A percentile compares a stretch with the other conserved stretches of the same genome.
Evolutionary conservation across 30 jellyfish, hydroid and myxozoan genomes (phyloP).

Genomic region (Turritopsis rubra): DNA sequence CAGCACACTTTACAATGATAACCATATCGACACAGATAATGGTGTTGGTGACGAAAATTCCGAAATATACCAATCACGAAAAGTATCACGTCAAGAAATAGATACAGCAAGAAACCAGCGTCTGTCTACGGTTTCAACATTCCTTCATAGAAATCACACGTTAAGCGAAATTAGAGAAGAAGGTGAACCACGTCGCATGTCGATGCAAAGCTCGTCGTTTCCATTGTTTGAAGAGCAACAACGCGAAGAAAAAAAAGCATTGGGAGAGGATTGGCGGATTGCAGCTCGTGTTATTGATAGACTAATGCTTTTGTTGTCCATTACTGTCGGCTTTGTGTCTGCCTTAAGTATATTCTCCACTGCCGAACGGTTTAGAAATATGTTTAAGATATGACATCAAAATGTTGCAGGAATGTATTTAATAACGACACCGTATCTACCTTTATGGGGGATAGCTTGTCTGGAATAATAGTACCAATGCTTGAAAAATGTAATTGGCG

Average conservation of each 20-base stretch:
- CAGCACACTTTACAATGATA: background rate
- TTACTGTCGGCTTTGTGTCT: slow-evolving; percentile 63
- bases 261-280: slow-evolving; percentile 74
- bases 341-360: slow-evolving; percentile 72
- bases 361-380: slow-evolving; percentile 56
- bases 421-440: background rate
- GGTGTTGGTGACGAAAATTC: background rate
- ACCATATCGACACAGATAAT: background rate
- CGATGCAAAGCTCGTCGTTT: slow-evolving; percentile 6
- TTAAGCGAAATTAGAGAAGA: background rate
- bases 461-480: background rate
- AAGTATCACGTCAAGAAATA: background rate
- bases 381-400: slow-evolving; percentile 36
- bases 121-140: background rate
- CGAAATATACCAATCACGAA: slow-evolving; percentile 1
- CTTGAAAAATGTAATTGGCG: too few relatives aligned
- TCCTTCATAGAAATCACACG: background rate
- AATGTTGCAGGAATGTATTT: background rate
- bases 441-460: background rate
- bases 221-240: background rate
- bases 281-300: slow-evolving; percentile 88
- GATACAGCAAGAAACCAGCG: background rate
- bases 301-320: slow-evolving; percentile 54
- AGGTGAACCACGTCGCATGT: background rate
- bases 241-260: slow-evolving; percentile 29